Evolutionary conservation across 2,888 invertebrate genomes (phyloP).

Genomic region (Isotomurus palustris): DNA sequence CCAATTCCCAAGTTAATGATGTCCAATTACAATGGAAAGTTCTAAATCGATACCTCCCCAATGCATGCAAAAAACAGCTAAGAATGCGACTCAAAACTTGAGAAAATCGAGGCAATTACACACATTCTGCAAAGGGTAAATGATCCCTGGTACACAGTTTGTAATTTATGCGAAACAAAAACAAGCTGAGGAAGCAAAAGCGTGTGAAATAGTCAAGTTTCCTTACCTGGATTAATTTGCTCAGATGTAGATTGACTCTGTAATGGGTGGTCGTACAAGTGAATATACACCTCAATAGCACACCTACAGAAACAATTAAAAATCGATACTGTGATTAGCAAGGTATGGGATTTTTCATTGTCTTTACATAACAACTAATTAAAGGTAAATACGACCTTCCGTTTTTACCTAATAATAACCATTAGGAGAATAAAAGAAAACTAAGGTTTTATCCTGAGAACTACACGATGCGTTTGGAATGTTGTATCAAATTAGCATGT

Average conservation of each 20-base stretch:
- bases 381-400: not conserved
- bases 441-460: too few relatives aligned
- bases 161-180: not conserved
- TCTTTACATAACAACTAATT: not conserved
- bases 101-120: too few relatives aligned
- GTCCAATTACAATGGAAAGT: slow-evolving; percentile 2
- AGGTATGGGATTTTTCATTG: not conserved
- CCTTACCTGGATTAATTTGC: slow-evolving; percentile 46
- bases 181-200: slow-evolving; percentile 12
- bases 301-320: slow-evolving; percentile 53
- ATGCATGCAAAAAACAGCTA: too few relatives aligned
- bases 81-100: too few relatives aligned
- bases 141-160: too few relatives aligned
- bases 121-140: too few relatives aligned
- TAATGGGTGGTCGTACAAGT: slow-evolving; percentile 72
- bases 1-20: slow-evolving; percentile 6
- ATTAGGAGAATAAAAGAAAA: not conserved
- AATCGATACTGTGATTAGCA: slow-evolving; percentile 2
- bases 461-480: too few relatives aligned
- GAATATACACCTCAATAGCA: slow-evolving; percentile 87
- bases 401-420: not conserved
- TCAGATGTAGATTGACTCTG: slow-evolving; percentile 43
- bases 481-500: too few relatives aligned
- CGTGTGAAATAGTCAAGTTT: slow-evolving; percentile 24
- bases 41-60: not conserved